Base-by-base conservation (phyloP, 2,113 vertebrate species). In the Synchiropus splendidus region DNA sequence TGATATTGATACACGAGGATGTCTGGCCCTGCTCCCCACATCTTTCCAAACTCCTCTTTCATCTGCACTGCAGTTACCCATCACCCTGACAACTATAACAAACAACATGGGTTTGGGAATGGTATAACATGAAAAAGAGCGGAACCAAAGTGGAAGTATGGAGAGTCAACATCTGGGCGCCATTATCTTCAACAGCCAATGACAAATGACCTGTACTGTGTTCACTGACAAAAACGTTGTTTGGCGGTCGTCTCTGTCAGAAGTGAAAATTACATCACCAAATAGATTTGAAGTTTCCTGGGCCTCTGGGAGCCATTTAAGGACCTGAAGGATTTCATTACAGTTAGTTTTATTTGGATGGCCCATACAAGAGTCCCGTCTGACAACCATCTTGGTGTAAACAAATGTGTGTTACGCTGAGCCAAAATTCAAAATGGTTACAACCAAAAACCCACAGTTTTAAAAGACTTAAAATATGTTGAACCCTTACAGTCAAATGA, bases 231-330 rank as follows among this genome's bases (percentile, higher is more conserved):
- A 45, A 27, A 27, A 27, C 4, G 21, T 27, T 51, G 48, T 34
- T 36, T 45, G 46, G 55, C 8, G 47, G 56, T 46, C 31, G 18
- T 1, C 38, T 42, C 46, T 54, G 57, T 55, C 57, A 51, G 33
- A 18, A 18, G 39, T 15, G 58, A 54, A 64, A 64, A 61, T 68
- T 11, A 64, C 64, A 68, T 72, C 61, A 67, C 54, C 13, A 31
- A 18, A n/a, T 30, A 10, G 45, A 59, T 32, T 31, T 45, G 39
- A 54, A 44, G 63, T 42, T 64, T 45, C n/a, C 18, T 39, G 44
- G 17, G 42, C 49, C 36, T 48, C 14, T 1, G 18, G 32, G 46
- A 51, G 16, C 16, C 44, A 16, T 45, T 43, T 48, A 10, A 51
- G 42, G 33, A 45, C 43, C 18, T 12, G 2, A 13, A 42, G 34